Evolutionary conservation across 2,888 invertebrate species (phyloP).

Genomic region (Brassicogethes aeneus): DNA sequence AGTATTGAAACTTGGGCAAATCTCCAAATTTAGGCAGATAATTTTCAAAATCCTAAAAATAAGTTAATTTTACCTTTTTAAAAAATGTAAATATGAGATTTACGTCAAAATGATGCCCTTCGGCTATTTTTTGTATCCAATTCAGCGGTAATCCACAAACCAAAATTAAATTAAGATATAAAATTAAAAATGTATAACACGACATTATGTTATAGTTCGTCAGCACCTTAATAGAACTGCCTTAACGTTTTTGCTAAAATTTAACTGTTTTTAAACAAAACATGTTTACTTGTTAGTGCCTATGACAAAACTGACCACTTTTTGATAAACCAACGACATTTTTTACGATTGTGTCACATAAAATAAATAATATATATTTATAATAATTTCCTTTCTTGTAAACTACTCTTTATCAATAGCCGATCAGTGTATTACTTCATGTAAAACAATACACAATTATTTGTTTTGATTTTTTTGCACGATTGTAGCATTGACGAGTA

Average conservation of each 20-base stretch:
- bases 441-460: too few species aligned
- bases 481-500: background rate
- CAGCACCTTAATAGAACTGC: background rate
- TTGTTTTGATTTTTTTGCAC: background rate
- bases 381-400: background rate
- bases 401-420: background rate
- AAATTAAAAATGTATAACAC: background rate
- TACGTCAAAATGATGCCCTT: constrained; percentile 20
- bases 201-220: background rate
- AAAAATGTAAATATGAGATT: constrained; percentile 3
- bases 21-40: constrained; percentile 21
- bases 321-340: background rate
- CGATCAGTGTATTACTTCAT: too few species aligned
- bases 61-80: background rate
- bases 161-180: constrained; percentile 5
- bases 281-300: background rate
- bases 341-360: background rate
- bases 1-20: constrained; percentile 16
- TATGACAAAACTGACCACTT: background rate
- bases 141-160: constrained; percentile 16
- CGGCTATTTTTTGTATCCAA: constrained; percentile 15
- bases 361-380: background rate
- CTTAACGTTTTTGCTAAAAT: background rate
- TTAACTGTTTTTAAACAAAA: background rate
- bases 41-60: constrained; percentile 21